phyloP scores from a whole-genome alignment of 2,888 invertebrate species.

The Drosophila yooni region DNA sequence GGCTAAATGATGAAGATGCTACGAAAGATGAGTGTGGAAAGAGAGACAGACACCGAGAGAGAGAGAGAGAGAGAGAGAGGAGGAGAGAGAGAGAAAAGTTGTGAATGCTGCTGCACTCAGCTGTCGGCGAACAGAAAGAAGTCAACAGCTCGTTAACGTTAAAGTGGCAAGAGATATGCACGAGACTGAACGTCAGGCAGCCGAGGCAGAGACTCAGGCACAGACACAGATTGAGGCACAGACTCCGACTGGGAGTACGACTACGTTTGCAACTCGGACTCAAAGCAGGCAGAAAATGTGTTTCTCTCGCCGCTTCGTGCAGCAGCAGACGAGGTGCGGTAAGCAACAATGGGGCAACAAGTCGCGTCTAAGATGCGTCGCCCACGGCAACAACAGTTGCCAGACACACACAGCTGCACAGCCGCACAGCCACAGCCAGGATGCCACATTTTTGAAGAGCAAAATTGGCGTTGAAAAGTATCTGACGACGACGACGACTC shows the following conservation, averaged over 20 bases:
- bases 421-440: slow-evolving; percentile 34
- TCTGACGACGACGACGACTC: slow-evolving; percentile 54
- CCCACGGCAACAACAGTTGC: slow-evolving; percentile 60
- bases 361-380: slow-evolving; percentile 76
- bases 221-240: slow-evolving; percentile 1
- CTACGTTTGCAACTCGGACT: slow-evolving; percentile 6
- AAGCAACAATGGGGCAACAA: slow-evolving; percentile 81
- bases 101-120: slow-evolving; percentile 58
- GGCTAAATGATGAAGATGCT: slow-evolving; percentile 59
- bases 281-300: slow-evolving; percentile 31
- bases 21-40: slow-evolving; percentile 22
- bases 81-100: slow-evolving; percentile 1
- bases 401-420: slow-evolving; percentile 29
- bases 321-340: slow-evolving; percentile 32
- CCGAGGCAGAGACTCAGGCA: slow-evolving; percentile 13
- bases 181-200: slow-evolving; percentile 46
- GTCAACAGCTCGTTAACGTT: slow-evolving; percentile 81
- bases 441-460: slow-evolving; percentile 68
- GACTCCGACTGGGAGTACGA: neutral
- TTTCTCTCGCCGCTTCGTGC: slow-evolving; percentile 33
- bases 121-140: slow-evolving; percentile 76
- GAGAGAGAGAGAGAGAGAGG: neutral
- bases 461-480: slow-evolving; percentile 80
- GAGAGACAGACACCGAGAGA: slow-evolving; percentile 8
- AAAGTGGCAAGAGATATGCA: slow-evolving; percentile 80